A percentile compares a stretch with the other conserved stretches of the same genome.
Conservation (phyloP, 2,888 invertebrate species). For the Epistrophe grossulariae region DNA sequence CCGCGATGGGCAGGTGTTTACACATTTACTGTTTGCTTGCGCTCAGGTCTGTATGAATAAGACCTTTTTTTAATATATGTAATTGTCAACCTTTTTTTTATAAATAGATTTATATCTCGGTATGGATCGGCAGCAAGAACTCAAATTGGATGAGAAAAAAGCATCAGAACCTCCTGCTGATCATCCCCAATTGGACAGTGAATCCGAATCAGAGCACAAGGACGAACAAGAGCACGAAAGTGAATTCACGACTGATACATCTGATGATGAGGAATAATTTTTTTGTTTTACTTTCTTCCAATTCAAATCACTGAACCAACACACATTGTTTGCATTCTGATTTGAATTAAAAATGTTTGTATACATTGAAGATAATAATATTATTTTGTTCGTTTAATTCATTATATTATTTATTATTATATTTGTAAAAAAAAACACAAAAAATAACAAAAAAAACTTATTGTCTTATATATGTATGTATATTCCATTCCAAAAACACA, state of each 20-base stretch:
- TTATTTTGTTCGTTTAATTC: conserved; percentile 71
- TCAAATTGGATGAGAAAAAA: conserved; percentile 98
- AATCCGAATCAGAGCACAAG: conserved; percentile 91
- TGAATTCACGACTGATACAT: conserved; percentile 88
- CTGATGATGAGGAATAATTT: conserved; percentile 85
- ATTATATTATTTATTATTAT: conserved; percentile 77
- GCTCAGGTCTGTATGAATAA: conserved; percentile 86
- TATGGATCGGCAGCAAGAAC: conserved; percentile 96
- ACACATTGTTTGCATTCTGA: conserved; percentile 66
- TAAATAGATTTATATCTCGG: conserved; percentile 95
- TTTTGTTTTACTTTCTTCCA: conserved; percentile 54
- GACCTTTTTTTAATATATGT: not conserved
- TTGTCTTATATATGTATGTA: conserved; percentile 73
- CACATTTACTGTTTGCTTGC: conserved; percentile 95
- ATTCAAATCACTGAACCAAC: conserved; percentile 54
- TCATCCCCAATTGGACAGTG: conserved; percentile 99
- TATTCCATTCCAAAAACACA: conserved; percentile 72
- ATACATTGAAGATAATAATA: conserved; percentile 78
- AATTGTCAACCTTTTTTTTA: not conserved
- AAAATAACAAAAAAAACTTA: conserved; percentile 46
- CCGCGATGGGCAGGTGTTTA: conserved; percentile 97
- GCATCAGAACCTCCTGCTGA: conserved; percentile 95
- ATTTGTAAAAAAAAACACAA: conserved; percentile 75
- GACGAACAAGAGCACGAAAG: conserved; percentile 87
- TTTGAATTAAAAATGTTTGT: conserved; percentile 79